Evolutionary conservation across 2,888 invertebrate genomes (phyloP), one percentile per base, ranked within the genome.

Genomic region (Muschampia plurimacula): DNA sequence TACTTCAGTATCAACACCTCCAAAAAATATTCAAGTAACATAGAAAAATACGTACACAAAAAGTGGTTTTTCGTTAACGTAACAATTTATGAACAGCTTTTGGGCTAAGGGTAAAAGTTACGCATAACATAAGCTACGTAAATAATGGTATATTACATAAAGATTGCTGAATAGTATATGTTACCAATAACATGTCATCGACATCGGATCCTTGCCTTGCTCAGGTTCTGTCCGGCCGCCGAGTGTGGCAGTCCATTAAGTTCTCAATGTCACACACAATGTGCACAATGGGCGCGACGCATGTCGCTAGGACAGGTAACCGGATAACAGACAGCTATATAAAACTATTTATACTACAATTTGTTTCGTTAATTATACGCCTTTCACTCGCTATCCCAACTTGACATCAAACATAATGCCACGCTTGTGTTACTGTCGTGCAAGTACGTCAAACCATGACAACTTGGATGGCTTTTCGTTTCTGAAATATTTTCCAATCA

Each of bases 211-310:
- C 70, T 59, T 46, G 65, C 64, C 70, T 59, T 36, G 65, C 64
- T 65, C 59, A 59, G 70, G 59, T 46, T 22, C 12, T 79, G 81
- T 79, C 74, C 76, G 80, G 77, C 46, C 78, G 73, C 79, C 79
- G 82, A 83, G 82, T 80, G 79, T 84, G 87, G 83, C 85, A 82
- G 85, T 90, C 93, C 93, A 93, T 93, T 93, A 93, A 85, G 88
- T 84, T 88, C 89, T 92, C 91, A 88, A 84, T 89, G 85, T 89
- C 90, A 85, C 86, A 87, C 79, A 87, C 88, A 89, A 86, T 83
- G 84, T 77, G 79, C 79, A 91, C 89, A 91, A 90, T 86, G 83
- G 87, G 78, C 78, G 81, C 81, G 83, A 79, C 84, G 77, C 84
- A 77, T 83, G 64, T 63, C 69, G 44, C 81, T 82, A 81, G 83